Base-by-base conservation (phyloP, 2,888 invertebrate species). In the Drosophila tanythrix region DNA sequence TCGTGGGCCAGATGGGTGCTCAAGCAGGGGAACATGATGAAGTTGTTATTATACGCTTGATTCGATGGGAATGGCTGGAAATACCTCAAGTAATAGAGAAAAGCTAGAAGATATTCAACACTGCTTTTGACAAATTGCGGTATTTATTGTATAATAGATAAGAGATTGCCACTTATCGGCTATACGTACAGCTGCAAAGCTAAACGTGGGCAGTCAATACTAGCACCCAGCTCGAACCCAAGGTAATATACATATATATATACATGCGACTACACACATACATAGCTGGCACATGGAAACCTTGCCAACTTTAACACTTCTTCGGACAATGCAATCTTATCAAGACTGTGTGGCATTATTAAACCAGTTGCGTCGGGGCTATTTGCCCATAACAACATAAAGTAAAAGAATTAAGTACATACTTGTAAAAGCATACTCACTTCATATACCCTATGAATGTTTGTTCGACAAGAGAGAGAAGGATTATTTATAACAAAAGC, bases 251-350 rank as follows among this genome's bases (percentile, higher is more conserved):
- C 21, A 21, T 38, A 48, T 11, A 56, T 25, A 38, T 53, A 35
- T 21, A 40, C n/a, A 21, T 51, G 60, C 43, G 46, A 29, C 31
- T 35, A 43, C 33, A 57, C 21, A 21, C 21, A 15, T 40, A 46
- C 65, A 38, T 68, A 51, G 38, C 29, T 48, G 35, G 56, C 43
- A 53, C 21, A 65, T 62, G 58, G 40, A 53, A 60, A 51, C 51
- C 70, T 70, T 55, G 51, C 56, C 51, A 63, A 58, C 59, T 74
- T 81, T 46, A 66, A 67, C 78, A 80, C 62, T 71, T 80, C 65
- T 68, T 62, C 53, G 48, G 46, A 40, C 38, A 10, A 53, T 64
- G 68, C 78, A 89, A 86, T 86, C 85, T 86, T 88, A 86, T 86
- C 85, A 65, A 52, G 50, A 66, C 43, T 51, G 48, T 58, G 75